Conservation (phyloP, 2,888 invertebrate species). For the Theristus sp. region DNA sequence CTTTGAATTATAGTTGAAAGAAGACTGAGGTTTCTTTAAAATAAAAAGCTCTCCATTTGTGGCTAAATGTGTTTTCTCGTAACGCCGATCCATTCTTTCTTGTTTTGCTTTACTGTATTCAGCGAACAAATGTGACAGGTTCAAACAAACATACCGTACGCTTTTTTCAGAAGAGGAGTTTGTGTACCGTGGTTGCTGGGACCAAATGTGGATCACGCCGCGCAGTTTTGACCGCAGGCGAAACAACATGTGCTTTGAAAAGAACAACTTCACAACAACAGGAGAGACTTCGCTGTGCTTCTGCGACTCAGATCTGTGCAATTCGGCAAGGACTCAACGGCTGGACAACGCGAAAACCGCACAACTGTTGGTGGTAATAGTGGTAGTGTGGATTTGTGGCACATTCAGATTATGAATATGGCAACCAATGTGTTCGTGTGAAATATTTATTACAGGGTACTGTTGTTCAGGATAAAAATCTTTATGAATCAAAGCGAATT, state of each 20-base stretch:
- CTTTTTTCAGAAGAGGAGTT: background rate
- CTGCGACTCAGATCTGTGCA: background rate
- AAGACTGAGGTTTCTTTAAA: too few species aligned
- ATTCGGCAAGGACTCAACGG: background rate
- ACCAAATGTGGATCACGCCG: background rate
- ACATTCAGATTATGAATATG: background rate
- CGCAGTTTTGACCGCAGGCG: background rate
- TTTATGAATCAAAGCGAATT: too few species aligned
- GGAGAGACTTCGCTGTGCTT: background rate
- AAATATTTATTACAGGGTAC: too few species aligned
- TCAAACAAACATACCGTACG: background rate
- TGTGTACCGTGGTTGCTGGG: background rate
- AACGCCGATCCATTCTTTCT: too few species aligned
- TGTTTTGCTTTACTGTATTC: too few species aligned
- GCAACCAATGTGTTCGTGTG: background rate
- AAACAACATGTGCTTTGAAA: background rate
- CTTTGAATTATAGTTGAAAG: too few species aligned
- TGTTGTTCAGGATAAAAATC: too few species aligned
- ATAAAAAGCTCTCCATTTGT: too few species aligned
- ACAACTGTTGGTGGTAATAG: background rate
- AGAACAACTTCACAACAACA: background rate
- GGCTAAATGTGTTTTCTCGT: too few species aligned
- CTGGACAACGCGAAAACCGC: too few species aligned
- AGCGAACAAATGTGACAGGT: too few species aligned
- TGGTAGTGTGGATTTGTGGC: background rate